A percentile compares a stretch with the other conserved stretches of the same genome.
Conservation (phyloP, 2,113 vertebrate species). For the Pluvianellus socialis region DNA sequence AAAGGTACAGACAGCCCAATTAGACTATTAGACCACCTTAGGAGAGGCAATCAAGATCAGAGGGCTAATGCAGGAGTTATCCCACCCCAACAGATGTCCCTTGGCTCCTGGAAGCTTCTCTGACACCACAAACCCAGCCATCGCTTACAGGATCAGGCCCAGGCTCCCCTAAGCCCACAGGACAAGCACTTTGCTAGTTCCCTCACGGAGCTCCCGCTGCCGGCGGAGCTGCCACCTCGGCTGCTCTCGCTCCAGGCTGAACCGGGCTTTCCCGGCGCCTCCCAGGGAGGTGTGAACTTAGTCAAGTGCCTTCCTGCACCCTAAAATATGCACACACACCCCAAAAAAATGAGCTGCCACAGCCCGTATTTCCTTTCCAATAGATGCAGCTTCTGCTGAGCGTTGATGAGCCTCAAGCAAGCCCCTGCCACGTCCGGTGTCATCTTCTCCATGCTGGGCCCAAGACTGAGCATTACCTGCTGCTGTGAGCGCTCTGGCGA, state of each 20-base stretch:
- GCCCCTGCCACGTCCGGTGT: neutral
- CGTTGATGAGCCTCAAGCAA: neutral
- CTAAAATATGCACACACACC: neutral
- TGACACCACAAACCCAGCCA: neutral
- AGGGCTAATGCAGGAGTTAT: neutral
- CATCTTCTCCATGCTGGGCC: neutral
- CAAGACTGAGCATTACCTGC: neutral
- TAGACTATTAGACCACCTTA: neutral
- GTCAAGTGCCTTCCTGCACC: neutral
- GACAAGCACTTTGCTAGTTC: neutral
- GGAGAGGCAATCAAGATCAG: neutral
- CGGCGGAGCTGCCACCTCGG: neutral
- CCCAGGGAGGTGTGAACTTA: neutral
- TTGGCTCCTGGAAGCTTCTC: neutral
- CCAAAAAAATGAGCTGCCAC: neutral
- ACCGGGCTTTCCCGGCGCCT: neutral
- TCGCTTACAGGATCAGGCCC: neutral
- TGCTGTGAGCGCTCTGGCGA: neutral
- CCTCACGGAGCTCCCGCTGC: neutral
- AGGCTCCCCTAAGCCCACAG: neutral
- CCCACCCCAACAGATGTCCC: neutral
- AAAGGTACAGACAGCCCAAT: neutral
- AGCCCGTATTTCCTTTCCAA: neutral
- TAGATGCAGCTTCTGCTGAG: neutral
- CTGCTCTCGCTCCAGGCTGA: neutral